phyloP scores from a whole-genome alignment of 1,140 invertebrate species.

The Camponotus floridanus region DNA sequence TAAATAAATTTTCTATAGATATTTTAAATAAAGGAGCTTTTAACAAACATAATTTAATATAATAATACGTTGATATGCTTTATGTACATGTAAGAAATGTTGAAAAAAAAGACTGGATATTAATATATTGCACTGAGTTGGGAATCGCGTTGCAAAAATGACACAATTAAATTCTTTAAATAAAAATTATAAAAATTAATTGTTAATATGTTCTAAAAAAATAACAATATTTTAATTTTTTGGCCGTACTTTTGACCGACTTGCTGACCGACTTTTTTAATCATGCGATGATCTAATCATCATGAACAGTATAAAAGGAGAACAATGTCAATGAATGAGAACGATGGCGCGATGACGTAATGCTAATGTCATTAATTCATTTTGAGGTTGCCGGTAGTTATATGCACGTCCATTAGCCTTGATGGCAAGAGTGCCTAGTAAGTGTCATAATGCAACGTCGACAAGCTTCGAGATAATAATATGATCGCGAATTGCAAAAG shows the following conservation, averaged over 20 bases:
- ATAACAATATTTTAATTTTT: background rate
- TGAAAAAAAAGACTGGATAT: background rate
- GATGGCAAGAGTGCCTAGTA: background rate
- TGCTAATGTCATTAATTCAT: constrained; percentile 52
- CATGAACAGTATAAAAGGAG: constrained; percentile 3
- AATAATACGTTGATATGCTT: no score
- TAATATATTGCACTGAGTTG: no score
- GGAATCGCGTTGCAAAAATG: no score
- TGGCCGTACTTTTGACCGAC: no score
- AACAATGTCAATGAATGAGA: constrained; percentile 25
- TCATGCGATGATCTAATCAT: background rate
- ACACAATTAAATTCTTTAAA: no score
- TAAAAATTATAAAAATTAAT: no score
- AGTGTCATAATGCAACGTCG: constrained; percentile 44
- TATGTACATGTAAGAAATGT: no score
- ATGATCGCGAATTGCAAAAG: constrained; percentile 27
- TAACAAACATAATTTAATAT: background rate
- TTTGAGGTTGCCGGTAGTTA: constrained; percentile 43
- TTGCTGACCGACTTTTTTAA: background rate
- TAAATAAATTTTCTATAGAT: background rate
- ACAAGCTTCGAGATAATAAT: constrained; percentile 43
- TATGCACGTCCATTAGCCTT: constrained; percentile 48
- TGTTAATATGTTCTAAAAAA: background rate
- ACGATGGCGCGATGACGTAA: constrained; percentile 23
- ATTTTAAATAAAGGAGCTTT: background rate